Evolutionary conservation across 2,888 invertebrate species (phyloP).

Genomic region (Acrobasis consociella): DNA sequence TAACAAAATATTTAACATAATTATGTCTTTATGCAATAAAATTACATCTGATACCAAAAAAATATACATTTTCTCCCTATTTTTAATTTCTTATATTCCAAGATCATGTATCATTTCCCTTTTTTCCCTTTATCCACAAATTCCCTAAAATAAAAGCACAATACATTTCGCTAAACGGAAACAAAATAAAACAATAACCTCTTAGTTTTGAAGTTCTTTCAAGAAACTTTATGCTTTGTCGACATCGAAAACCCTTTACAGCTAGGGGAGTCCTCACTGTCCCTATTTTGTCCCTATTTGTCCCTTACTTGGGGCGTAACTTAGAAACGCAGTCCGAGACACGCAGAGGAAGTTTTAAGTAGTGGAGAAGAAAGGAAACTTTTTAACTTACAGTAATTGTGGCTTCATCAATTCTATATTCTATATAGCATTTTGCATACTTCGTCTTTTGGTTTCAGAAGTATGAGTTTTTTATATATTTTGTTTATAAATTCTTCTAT

Average conservation of each 20-base stretch:
- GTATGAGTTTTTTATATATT: too few relatives aligned
- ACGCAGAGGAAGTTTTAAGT: constrained; percentile 30
- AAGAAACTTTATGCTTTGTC: constrained; percentile 40
- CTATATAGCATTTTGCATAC: too few relatives aligned
- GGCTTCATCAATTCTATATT: background rate
- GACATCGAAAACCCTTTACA: constrained; percentile 60
- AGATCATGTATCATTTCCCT: background rate
- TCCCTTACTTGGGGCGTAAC: constrained; percentile 58
- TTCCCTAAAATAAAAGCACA: constrained; percentile 21
- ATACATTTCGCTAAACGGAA: constrained; percentile 27
- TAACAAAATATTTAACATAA: too few relatives aligned
- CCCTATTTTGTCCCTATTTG: constrained; percentile 38
- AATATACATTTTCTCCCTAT: too few relatives aligned
- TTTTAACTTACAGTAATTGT: background rate
- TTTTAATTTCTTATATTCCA: too few relatives aligned
- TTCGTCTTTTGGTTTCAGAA: too few relatives aligned
- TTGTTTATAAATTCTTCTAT: too few relatives aligned
- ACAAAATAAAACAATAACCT: constrained; percentile 34
- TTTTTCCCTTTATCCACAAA: background rate
- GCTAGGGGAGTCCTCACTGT: constrained; percentile 34
- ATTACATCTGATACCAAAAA: too few relatives aligned
- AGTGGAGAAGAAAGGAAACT: constrained; percentile 1
- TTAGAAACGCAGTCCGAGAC: constrained; percentile 47
- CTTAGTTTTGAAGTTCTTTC: constrained; percentile 30
- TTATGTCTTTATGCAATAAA: too few relatives aligned